phyloP scores from a whole-genome alignment of 2,888 invertebrate species.

The Hirtodrosophila confusa region DNA sequence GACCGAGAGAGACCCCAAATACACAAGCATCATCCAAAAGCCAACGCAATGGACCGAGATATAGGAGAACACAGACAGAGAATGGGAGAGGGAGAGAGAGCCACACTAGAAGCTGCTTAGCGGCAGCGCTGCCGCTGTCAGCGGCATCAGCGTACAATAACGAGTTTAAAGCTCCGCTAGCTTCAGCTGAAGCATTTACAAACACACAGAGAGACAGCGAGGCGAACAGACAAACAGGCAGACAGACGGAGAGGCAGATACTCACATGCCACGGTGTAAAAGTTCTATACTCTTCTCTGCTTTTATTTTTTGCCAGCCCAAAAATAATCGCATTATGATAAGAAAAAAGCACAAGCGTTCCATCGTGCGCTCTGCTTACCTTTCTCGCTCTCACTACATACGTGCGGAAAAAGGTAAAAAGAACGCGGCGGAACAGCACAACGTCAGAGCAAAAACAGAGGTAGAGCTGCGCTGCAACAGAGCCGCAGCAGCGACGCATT shows the following conservation, averaged over 20 bases:
- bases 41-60: slow-evolving; percentile 28
- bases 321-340: slow-evolving; percentile 74
- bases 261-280: slow-evolving; percentile 58
- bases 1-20: slow-evolving; percentile 4
- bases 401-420: slow-evolving; percentile 45
- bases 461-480: slow-evolving; percentile 32
- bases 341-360: slow-evolving; percentile 44
- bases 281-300: slow-evolving; percentile 58
- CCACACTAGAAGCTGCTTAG: slow-evolving; percentile 54
- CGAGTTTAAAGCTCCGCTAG: slow-evolving; percentile 73
- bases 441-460: slow-evolving; percentile 20
- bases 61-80: slow-evolving; percentile 4
- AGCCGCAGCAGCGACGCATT: slow-evolving; percentile 42
- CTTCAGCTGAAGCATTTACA: slow-evolving; percentile 49
- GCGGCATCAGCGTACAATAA: slow-evolving; percentile 52
- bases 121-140: slow-evolving; percentile 19
- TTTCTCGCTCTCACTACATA: slow-evolving; percentile 7
- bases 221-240: slow-evolving; percentile 14
- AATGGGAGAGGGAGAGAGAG: slow-evolving; percentile 12
- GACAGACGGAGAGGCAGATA: slow-evolving; percentile 7
- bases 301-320: slow-evolving; percentile 65
- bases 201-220: slow-evolving; percentile 9
- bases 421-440: slow-evolving; percentile 17
- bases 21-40: slow-evolving; percentile 11
- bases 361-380: neutral